Evolutionary conservation across 2,113 vertebrate genomes (phyloP), one percentile per base, ranked within the genome.

Genomic region (Cricetomys ansorgei): DNA sequence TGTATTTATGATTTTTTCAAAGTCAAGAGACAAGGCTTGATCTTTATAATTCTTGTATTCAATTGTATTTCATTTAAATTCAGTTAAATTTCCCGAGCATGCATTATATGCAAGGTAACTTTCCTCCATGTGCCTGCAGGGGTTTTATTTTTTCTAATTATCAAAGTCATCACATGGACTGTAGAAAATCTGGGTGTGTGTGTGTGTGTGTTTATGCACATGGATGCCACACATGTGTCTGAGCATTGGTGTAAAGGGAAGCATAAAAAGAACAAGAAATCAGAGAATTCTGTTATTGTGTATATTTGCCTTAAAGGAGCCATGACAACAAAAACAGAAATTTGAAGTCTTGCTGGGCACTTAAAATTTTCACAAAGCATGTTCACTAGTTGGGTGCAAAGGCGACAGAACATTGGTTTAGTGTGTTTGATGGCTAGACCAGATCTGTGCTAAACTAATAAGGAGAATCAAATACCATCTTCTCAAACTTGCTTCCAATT

Each of bases 31-130:
- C 45, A 94, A 96, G 19, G 0, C 34, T 75, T 87, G 23, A 92
- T 77, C 83, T 80, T 91, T 86, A 87, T 3, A 96, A 88, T 55
- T 91, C 72, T 84, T 50, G 5, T 88, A 92, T 81, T 88, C 16
- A 95, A 91, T 48, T 57, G 16, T 83, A 79, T 93, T 94, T 76
- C 83, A 75, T 77, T 88, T 94, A 29, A 84, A 37, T 90, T 92
- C 76, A 86, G 89, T 77, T 81, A 75, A 92, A 88, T 65, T 67
- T 79, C 75, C 29, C 88, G 34, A 94, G 25, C 76, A 62, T 86
- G 50, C 40, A 67, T 62, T 86, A 77, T 48, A 8, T 55, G 43
- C 37, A 57, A 89, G 16, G 27, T 75, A 50, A 23, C 48, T 73
- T 88, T 90, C 59, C 11, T 50, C 43, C 37, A 57, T 62, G 48